Evolutionary conservation across 2,888 invertebrate species (phyloP).

Genomic region (Sphaerophoria taeniata): DNA sequence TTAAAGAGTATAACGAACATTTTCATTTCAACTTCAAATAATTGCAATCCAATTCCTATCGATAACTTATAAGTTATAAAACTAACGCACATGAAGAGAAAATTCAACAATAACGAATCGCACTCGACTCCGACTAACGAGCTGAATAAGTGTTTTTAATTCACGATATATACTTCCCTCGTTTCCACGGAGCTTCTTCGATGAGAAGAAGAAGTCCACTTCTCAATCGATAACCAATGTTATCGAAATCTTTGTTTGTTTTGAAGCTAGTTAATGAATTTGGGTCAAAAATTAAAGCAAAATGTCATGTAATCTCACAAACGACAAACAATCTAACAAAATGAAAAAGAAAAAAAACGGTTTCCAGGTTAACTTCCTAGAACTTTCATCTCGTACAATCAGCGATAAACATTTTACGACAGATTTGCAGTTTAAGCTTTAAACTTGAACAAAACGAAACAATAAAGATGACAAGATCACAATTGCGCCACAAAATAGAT

Average conservation of each 20-base stretch:
- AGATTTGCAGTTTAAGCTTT: neutral
- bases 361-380: constrained; percentile 14
- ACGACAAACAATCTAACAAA: constrained; percentile 35
- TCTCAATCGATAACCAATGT: constrained; percentile 10
- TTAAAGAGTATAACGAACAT: constrained; percentile 36
- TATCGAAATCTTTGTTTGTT: constrained; percentile 44
- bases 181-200: neutral
- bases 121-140: constrained; percentile 46
- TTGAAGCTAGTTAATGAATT: constrained; percentile 28
- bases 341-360: neutral
- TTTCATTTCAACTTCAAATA: constrained; percentile 50
- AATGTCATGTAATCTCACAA: constrained; percentile 53
- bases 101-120: constrained; percentile 38
- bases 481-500: constrained; percentile 18
- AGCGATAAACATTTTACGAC: neutral
- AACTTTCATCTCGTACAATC: constrained; percentile 17
- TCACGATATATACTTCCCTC: constrained; percentile 10
- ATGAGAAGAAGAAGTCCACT: neutral
- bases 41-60: constrained; percentile 57
- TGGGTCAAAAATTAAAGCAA: constrained; percentile 64
- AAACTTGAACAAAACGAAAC: neutral
- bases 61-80: constrained; percentile 17
- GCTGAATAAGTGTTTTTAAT: constrained; percentile 63
- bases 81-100: neutral
- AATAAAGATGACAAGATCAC: constrained; percentile 6